phyloP scores from a whole-genome alignment of 2,888 invertebrate genomes.

The Atrina japonica region DNA sequence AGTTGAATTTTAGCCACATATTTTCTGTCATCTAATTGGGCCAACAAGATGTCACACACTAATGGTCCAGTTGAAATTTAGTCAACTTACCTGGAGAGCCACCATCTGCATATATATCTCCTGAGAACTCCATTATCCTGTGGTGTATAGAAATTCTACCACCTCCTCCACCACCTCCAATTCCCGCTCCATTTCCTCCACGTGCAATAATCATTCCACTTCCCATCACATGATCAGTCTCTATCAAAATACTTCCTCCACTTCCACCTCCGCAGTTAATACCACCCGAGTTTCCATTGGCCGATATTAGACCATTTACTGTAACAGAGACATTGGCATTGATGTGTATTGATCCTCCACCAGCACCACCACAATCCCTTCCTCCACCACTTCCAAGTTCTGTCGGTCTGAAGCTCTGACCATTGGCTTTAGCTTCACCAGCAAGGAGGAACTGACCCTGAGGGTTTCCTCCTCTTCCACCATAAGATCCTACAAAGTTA shows the following conservation, averaged over 20 bases:
- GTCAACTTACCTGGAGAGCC: slow-evolving; percentile 53
- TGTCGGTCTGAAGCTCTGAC: slow-evolving; percentile 40
- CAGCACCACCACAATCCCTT: slow-evolving; percentile 52
- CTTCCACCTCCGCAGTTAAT: slow-evolving; percentile 61
- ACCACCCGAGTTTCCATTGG: slow-evolving; percentile 55
- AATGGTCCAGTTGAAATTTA: no score
- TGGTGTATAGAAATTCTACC: slow-evolving; percentile 53
- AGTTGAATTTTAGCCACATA: no score
- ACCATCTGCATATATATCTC: slow-evolving; percentile 52
- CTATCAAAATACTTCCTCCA: slow-evolving; percentile 57
- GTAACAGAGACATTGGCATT: slow-evolving; percentile 36
- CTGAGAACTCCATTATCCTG: slow-evolving; percentile 37
- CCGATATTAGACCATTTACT: slow-evolving; percentile 63
- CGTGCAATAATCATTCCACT: slow-evolving; percentile 53
- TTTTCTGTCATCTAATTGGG: no score
- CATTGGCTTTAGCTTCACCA: slow-evolving; percentile 50
- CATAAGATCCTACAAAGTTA: slow-evolving; percentile 64
- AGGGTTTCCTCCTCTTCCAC: slow-evolving; percentile 63
- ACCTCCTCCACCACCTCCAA: slow-evolving; percentile 63
- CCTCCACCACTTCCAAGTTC: slow-evolving; percentile 58
- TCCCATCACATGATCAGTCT: slow-evolving; percentile 47
- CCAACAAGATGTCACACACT: no score
- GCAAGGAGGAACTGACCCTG: slow-evolving; percentile 42
- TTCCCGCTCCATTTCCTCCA: slow-evolving; percentile 54
- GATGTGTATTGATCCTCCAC: slow-evolving; percentile 56